Evolutionary conservation across 1,140 invertebrate species (phyloP).

Genomic region (Saccostrea echinata): DNA sequence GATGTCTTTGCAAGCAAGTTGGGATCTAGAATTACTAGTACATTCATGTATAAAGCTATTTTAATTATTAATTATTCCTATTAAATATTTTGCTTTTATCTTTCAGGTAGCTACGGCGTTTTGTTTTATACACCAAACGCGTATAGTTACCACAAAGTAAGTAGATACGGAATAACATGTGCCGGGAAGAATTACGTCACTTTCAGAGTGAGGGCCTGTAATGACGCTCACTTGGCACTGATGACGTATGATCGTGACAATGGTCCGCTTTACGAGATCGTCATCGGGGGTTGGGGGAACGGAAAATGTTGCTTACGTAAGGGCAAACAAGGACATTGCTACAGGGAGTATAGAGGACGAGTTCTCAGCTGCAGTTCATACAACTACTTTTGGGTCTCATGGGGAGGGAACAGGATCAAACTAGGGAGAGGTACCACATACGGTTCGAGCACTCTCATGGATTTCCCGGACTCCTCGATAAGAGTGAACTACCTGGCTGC

Average conservation of each 20-base stretch:
- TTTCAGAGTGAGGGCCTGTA: constrained; percentile 43
- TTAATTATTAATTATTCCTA: too few species aligned
- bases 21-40: too few species aligned
- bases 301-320: constrained; percentile 34
- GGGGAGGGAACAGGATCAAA: not conserved
- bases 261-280: constrained; percentile 41
- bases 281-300: constrained; percentile 44
- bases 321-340: constrained; percentile 39
- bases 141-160: not conserved
- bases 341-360: not conserved
- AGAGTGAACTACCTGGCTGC: constrained; percentile 19
- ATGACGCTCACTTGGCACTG: constrained; percentile 44
- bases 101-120: not conserved
- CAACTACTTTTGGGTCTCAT: constrained; percentile 23
- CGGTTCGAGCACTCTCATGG: constrained; percentile 15
- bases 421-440: constrained; percentile 3
- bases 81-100: not conserved
- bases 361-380: constrained; percentile 6
- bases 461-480: not conserved
- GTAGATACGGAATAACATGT: constrained; percentile 27
- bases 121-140: constrained; percentile 36
- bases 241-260: constrained; percentile 16
- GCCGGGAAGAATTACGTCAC: not conserved
- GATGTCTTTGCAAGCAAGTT: too few species aligned
- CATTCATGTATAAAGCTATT: too few species aligned